Percentiles rank a stretch among this genome's conserved stretches.
Conservation (phyloP, 2,888 invertebrate genomes). For the Ennomos fuscantarius region DNA sequence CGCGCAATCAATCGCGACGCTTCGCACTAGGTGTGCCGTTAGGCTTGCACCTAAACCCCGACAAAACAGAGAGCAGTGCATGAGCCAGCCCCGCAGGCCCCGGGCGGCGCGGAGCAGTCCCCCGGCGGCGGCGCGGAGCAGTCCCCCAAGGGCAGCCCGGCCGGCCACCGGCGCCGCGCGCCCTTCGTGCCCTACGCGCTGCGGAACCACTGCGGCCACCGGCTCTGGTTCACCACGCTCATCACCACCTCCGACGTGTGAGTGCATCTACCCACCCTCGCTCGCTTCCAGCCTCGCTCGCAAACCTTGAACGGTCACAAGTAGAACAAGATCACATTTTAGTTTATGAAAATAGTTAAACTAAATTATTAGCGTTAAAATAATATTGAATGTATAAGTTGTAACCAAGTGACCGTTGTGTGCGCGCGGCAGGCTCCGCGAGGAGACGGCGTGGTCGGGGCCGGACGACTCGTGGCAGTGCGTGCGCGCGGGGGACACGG, state of each 20-base stretch:
- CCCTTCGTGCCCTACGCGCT: conserved; percentile 98
- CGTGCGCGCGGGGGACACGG: conserved; percentile 90
- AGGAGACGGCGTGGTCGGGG: conserved; percentile 54
- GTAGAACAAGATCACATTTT: too few relatives aligned
- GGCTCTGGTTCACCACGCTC: conserved; percentile 93
- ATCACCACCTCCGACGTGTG: conserved; percentile 88
- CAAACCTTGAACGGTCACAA: too few relatives aligned
- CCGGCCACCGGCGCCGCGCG: conserved; percentile 89
- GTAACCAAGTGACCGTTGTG: not conserved
- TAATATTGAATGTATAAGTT: too few relatives aligned
- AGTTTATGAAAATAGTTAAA: too few relatives aligned
- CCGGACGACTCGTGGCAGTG: conserved; percentile 85
- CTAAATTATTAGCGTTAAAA: too few relatives aligned
- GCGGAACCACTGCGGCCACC: conserved; percentile 95
- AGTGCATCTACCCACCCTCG: too few relatives aligned
- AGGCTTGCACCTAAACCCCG: too few relatives aligned
- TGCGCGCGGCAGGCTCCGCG: conserved; percentile 51
- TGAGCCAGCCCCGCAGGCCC: too few relatives aligned
- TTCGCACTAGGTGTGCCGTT: too few relatives aligned
- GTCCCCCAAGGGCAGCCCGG: conserved; percentile 81
- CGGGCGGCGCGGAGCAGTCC: conserved; percentile 60
- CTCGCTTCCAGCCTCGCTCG: too few relatives aligned
- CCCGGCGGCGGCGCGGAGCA: conserved; percentile 62
- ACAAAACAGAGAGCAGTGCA: too few relatives aligned
- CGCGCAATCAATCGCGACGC: too few relatives aligned